A percentile compares a stretch with the other conserved stretches of the same genome.
phyloP scores from a whole-genome alignment of 2,797 vertebrate genomes.

The Hemitrygon akajei region DNA sequence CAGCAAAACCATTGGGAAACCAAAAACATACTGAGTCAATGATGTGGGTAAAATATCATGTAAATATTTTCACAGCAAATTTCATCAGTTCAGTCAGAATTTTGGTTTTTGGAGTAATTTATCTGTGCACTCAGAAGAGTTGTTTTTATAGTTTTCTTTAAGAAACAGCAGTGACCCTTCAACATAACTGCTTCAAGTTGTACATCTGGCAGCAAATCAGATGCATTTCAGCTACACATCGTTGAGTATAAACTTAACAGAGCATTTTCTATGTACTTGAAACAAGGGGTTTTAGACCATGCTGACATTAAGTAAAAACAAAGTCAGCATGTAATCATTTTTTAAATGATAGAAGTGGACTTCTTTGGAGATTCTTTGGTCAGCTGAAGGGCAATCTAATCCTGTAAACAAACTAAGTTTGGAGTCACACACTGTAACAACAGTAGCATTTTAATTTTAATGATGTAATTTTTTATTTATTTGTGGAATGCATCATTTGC shows the following conservation, averaged over 20 bases:
- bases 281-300: background rate
- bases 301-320: background rate
- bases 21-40: background rate
- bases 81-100: background rate
- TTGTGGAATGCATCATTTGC: constrained; percentile 1
- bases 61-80: constrained; percentile 3
- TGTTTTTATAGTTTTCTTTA: constrained; percentile 31
- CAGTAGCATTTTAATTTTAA: constrained; percentile 25
- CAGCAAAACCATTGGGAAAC: background rate
- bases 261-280: background rate
- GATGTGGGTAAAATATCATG: background rate
- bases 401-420: background rate
- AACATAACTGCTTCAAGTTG: constrained; percentile 29
- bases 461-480: background rate
- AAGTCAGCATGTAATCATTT: background rate
- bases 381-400: background rate
- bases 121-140: constrained; percentile 1
- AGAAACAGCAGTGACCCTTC: constrained; percentile 37
- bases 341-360: background rate
- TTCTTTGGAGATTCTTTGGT: background rate
- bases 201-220: constrained; percentile 15
- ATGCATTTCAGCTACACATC: background rate
- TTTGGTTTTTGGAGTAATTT: background rate
- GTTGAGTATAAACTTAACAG: constrained; percentile 7
- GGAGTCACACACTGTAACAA: background rate